Conservation (phyloP, 2,888 invertebrate species). For the Latrodectus elegans region DNA sequence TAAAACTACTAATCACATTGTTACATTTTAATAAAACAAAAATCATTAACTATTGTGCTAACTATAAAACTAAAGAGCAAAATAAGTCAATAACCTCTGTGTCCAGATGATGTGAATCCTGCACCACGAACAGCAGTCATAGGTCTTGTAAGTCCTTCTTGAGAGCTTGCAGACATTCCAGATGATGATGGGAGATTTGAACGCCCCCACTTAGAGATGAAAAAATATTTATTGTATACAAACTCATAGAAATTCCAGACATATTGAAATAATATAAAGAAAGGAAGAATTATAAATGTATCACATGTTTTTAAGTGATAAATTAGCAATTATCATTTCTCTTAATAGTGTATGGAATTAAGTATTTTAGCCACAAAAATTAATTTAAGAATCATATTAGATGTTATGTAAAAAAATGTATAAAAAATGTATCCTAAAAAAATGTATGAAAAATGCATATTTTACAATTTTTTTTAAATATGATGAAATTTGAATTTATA, state of each 20-base stretch:
- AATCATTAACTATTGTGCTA: too few relatives aligned
- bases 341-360: too few relatives aligned
- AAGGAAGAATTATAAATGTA: background rate
- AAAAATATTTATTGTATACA: background rate
- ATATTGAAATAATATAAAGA: background rate
- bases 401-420: too few relatives aligned
- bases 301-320: background rate
- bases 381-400: too few relatives aligned
- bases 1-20: too few relatives aligned
- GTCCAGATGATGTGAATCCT: slow-evolving; percentile 88
- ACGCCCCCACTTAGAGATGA: slow-evolving; percentile 42
- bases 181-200: slow-evolving; percentile 60
- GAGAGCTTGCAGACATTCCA: slow-evolving; percentile 51
- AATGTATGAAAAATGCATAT: too few relatives aligned
- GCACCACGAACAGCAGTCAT: slow-evolving; percentile 98
- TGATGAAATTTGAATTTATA: too few relatives aligned
- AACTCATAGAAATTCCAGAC: background rate
- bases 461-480: too few relatives aligned
- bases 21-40: too few relatives aligned
- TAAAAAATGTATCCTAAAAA: too few relatives aligned
- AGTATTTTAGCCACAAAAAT: too few relatives aligned
- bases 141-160: slow-evolving; percentile 80
- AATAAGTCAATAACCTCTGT: slow-evolving; percentile 74
- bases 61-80: too few relatives aligned
- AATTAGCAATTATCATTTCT: background rate